Evolutionary conservation across 2,888 invertebrate species (phyloP), one percentile per base, ranked within the genome.

Genomic region (Cephus pygmeus): DNA sequence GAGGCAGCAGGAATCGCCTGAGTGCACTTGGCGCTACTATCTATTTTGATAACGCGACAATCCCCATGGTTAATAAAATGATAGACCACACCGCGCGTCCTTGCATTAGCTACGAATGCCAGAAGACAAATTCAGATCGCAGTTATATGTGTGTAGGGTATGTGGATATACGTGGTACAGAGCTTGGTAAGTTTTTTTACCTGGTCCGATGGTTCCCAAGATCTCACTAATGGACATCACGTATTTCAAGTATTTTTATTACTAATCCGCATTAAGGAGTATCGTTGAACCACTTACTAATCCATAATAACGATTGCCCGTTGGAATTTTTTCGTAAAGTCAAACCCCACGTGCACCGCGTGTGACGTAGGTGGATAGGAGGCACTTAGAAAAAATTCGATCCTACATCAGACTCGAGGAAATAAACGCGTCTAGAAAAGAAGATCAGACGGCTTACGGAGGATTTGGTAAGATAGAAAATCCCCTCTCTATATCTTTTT

Each of bases 1-100:
- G 71, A 77, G 75, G 75, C 71, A 74, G 69, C 69, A 69, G 69
- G 74, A n/a, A 40, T 69, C 75, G 77, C 75, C 71, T 77, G 75
- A 77, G 77, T 77, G 77, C 77, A 77, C 77, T 77, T 69, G 77
- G 73, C 69, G 34, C 40, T 71, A 71, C 33, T 71, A 71, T 71
- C 71, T 71, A 71, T 31, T 71, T 3, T 71, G 71, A 71, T 71
- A 71, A 71, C 23, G 71, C 71, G 31, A 30, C 71, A 71, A 56
- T 56, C 15, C 71, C 33, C 12, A 15, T 12, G 71, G 30, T 33
- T 30, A 71, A 71, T 31, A 71, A 71, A 71, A 71, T 71, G 30
- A 34, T 71, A 30, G 71, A 71, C 71, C 71, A 34, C 71, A 71
- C 71, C 71, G 71, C 15, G 71, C 0, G 11, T 15, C 31, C 12